These are phyloP conservation scores for Gambelia wislizenii DNA, from an alignment of 2,797 vertebrate genomes.

Conservation along the genomic window DNA sequence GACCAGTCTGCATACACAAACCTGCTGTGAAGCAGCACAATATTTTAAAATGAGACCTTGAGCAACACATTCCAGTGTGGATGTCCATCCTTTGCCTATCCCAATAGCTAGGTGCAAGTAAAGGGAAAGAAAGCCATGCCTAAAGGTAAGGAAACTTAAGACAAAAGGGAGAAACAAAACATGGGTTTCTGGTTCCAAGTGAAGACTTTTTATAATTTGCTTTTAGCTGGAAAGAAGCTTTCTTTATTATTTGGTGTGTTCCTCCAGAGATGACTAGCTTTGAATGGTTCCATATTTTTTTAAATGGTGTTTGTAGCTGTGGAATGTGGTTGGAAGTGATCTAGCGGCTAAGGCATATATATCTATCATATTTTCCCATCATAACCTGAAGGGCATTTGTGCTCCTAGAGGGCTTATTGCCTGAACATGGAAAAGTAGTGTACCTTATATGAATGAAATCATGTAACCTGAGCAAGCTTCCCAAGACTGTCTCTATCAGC, in stretches of 20 bases:
- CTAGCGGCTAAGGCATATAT: not conserved
- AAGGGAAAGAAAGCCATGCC: not conserved
- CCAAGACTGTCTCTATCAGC: too few relatives aligned
- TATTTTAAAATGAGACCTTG: not conserved
- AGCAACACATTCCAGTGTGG: not conserved
- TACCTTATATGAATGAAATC: too few relatives aligned
- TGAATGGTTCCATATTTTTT: not conserved
- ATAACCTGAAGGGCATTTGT: not conserved
- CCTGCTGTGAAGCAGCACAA: not conserved
- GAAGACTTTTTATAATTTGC: not conserved
- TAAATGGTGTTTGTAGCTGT: not conserved
- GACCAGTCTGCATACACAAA: not conserved
- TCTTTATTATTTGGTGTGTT: not conserved
- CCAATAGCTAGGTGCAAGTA: not conserved
- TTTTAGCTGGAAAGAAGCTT: not conserved
- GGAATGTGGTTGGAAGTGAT: not conserved
- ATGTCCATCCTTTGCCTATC: not conserved
- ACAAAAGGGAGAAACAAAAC: not conserved
- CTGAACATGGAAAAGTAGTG: too few relatives aligned
- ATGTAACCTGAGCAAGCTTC: too few relatives aligned
- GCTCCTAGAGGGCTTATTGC: too few relatives aligned
- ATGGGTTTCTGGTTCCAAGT: not conserved
- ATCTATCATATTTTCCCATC: not conserved
- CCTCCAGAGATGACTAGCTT: not conserved
- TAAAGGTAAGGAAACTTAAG: not conserved